Percentiles rank a stretch among this genome's conserved stretches.
These are phyloP conservation scores for Phymanthus crucifer DNA, from an alignment of 92 coral and sea anemone species.

Conservation along the genomic window DNA sequence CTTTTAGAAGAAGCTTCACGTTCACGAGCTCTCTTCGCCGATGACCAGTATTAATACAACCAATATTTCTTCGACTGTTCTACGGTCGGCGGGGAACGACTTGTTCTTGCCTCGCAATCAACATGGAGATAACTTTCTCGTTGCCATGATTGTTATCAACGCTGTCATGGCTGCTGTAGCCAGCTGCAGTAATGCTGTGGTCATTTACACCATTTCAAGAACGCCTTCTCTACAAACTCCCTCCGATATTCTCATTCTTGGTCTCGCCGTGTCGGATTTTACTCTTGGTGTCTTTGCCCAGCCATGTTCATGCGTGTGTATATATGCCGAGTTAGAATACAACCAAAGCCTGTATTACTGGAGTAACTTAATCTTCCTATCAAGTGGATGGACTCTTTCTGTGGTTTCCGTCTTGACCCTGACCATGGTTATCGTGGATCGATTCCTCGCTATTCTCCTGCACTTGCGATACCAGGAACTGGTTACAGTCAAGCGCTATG, in stretches of 20 bases:
- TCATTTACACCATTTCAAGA: constrained; percentile 18
- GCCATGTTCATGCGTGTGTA: background rate
- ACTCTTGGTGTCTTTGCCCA: background rate
- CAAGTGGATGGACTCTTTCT: constrained; percentile 3
- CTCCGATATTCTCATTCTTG: constrained; percentile 3
- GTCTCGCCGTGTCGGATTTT: background rate
- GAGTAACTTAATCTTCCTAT: background rate
- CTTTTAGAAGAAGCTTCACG: too few species aligned
- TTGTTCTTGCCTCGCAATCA: too few species aligned
- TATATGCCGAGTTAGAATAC: background rate
- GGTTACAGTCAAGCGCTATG: background rate
- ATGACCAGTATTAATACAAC: too few species aligned
- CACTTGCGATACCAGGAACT: background rate
- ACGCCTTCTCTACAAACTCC: constrained; percentile 26
- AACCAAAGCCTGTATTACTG: background rate
- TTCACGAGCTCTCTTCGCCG: too few species aligned
- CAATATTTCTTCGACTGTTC: too few species aligned
- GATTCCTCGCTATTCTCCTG: too few species aligned
- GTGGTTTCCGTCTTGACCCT: background rate
- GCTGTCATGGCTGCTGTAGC: constrained; percentile 9
- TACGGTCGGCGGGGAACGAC: too few species aligned
- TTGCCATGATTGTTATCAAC: constrained; percentile 4
- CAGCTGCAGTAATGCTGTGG: constrained; percentile 18
- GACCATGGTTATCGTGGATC: background rate
- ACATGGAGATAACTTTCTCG: too few species aligned